Base-by-base conservation (phyloP, 35 echinoderm and acorn worm species). In the Diadema setosum region DNA sequence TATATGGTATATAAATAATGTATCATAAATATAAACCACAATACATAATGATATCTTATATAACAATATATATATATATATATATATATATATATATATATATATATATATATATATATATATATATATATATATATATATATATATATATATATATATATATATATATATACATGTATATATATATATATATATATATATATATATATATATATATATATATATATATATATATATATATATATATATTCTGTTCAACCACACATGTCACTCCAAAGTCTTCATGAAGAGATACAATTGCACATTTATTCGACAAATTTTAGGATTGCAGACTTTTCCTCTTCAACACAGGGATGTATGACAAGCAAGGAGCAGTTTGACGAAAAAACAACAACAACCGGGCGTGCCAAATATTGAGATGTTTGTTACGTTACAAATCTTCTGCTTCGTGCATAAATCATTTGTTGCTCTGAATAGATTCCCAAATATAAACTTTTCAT, bases 281-380 rank as follows among this genome's bases (percentile, higher is more conserved):
- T n/a, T n/a, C n/a, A n/a, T n/a, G n/a, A n/a, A 67, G 63, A 67
- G 63, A 67, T 67, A 67, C 63, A 67, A 67, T 67, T 67, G 63
- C 63, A 67, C 63, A 67, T 67, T 67, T 67, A 67, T 67, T 67
- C 63, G 37, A 67, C 63, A 16, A 34, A 33, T 33, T 33, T 67
- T 67, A 67, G 37, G 63, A 34, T 33, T 67, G 1, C 63, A 33
- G 37, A 67, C n/a, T 15, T 33, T 67, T 67, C 5, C 31, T 63
- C 58, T 67, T 67, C 8, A 67, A 67, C 30, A 67, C 5, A 33
- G 63, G 63, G 63, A n/a, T 33, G 37, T 34, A 67, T 34, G 63
- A 26, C 14, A 67, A 67, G 63, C 63, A 34, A 33, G 30, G 29
- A 67, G 63, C 63, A 67, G 63, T 33, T 67, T 15, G 63, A 67